Evolutionary conservation across 2,113 vertebrate species (phyloP).

Genomic region (Sebastes fasciatus): DNA sequence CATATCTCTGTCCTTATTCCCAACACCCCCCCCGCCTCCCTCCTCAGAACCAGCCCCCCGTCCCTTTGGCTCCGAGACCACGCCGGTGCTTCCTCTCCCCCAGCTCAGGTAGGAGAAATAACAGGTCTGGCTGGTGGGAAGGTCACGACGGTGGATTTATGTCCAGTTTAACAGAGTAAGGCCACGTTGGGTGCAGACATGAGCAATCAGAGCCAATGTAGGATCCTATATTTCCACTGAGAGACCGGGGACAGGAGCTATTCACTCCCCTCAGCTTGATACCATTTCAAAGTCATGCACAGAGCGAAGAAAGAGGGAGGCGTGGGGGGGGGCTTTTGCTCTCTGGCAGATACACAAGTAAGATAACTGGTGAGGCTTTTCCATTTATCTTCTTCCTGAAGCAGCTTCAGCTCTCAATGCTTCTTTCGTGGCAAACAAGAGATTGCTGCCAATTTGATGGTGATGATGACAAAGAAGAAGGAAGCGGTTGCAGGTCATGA

Average conservation of each 20-base stretch:
- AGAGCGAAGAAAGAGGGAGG: conserved; percentile 7
- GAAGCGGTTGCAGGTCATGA: conserved; percentile 14
- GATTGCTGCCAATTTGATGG: conserved; percentile 40
- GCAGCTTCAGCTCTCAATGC: background rate
- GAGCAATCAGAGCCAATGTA: conserved; percentile 54
- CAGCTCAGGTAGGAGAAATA: conserved; percentile 40
- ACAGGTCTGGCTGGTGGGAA: conserved; percentile 48
- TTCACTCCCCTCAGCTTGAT: conserved; percentile 42
- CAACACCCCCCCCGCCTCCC: conserved; percentile 28
- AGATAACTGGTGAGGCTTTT: conserved; percentile 42
- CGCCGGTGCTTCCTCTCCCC: conserved; percentile 6
- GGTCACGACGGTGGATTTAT: conserved; percentile 55
- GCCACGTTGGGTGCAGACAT: conserved; percentile 57
- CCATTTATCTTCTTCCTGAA: conserved; percentile 37
- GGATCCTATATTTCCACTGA: conserved; percentile 59
- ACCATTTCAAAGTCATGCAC: conserved; percentile 51
- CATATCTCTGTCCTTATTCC: conserved; percentile 67
- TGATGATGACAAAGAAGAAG: conserved; percentile 30
- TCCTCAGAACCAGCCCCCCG: conserved; percentile 34
- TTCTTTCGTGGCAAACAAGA: conserved; percentile 21
- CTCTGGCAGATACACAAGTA: conserved; percentile 52
- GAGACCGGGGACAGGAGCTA: conserved; percentile 41
- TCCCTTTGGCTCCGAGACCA: conserved; percentile 14
- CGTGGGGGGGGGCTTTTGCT: background rate
- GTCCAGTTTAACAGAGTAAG: conserved; percentile 59